Base-by-base conservation (phyloP, 2,797 vertebrate genomes). In the Paguma larvata region DNA sequence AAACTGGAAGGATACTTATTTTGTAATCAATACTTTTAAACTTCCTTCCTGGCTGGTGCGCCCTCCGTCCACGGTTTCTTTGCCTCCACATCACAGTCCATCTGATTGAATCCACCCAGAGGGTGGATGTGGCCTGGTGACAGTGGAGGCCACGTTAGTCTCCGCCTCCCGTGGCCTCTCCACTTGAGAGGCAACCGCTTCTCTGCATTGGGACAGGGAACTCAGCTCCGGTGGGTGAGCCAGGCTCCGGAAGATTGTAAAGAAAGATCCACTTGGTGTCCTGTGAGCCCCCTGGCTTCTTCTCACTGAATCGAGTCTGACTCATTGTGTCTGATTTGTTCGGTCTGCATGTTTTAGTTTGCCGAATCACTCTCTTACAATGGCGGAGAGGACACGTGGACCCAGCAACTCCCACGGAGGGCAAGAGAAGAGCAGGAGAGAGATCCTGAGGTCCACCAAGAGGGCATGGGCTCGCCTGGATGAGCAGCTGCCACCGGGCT, bases 361-460 rank as follows among this genome's bases (percentile, higher is more conserved):
- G 63, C 62, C 21, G 25, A 80, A 48, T 96, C 95, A 12, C 13
- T 84, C 65, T 88, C 75, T 67, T 77, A 96, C 27, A 72, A 98
- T 98, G 94, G 86, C 53, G 30, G 94, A 97, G 92, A 94, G 51
- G 5, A 86, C 82, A 1, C 30, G 15, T 79, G 94, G 13, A 70
- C 53, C 85, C 91, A 85, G 96, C n/a, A 32, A 0, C 25, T 21
- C 41, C 46, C 73, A 53, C 34, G 68, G 86, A 91, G 30, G 77
- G 5, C 85, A 56, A 92, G 87, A 95, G 63, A 95, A 79, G 90
- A 94, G 89, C 48, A 97, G 85, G 18, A 96, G 90, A 86, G n/a
- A 46, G 67, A 91, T 97, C 85, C 46, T 97, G 59, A 95, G 90
- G 68, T 92, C 70, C 63, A 98, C 89, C 83, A 97, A 94, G 94